Base-by-base conservation (phyloP, 2,888 invertebrate species). In the Argyresthia albistria region DNA sequence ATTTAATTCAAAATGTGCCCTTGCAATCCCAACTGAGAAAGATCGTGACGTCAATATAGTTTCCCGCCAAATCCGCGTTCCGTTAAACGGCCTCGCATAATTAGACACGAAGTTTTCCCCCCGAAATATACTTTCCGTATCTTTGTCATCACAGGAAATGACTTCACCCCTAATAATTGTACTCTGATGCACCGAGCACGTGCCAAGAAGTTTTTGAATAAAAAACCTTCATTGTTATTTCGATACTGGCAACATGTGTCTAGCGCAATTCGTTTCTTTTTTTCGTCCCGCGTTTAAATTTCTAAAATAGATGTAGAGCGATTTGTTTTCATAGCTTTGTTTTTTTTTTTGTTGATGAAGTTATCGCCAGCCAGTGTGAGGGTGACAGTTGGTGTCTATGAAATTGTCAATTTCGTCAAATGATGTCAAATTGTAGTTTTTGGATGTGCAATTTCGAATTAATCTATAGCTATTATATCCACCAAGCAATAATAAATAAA, bases 91-190 rank as follows among this genome's bases (percentile, higher is more conserved):
- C 50, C 14, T 15, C 58, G 55, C 46, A 54, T 61, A 66, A 67
- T 66, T 66, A 62, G 58, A 60, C 61, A 60, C 57, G 56, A 59
- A 60, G 57, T 53, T 62, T 62, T 60, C 61, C 56, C 15, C 12
- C 25, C 11, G 11, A 45, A 49, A 35, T 39, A 35, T 43, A 16
- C 25, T 42, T 69, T 70, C 67, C 71, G 73, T 80, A 77, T 81
- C 80, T 70, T 76, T 80, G 81, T 80, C 77, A 77, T 79, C 76
- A 61, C 73, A 77, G 82, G 82, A 81, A 80, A 76, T 73, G 70
- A 75, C 72, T 71, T 70, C 77, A 76, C 53, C 52, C 52, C 73
- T 65, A 72, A 66, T 79, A 76, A 77, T 76, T 62, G 64, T 55
- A 53, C 42, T 46, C 52, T 25, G 37, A 37, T 35, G 25, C 9